Evolutionary conservation across 2,888 invertebrate species (phyloP), one percentile per base, ranked within the genome.

Genomic region (Dendrolimus pini): DNA sequence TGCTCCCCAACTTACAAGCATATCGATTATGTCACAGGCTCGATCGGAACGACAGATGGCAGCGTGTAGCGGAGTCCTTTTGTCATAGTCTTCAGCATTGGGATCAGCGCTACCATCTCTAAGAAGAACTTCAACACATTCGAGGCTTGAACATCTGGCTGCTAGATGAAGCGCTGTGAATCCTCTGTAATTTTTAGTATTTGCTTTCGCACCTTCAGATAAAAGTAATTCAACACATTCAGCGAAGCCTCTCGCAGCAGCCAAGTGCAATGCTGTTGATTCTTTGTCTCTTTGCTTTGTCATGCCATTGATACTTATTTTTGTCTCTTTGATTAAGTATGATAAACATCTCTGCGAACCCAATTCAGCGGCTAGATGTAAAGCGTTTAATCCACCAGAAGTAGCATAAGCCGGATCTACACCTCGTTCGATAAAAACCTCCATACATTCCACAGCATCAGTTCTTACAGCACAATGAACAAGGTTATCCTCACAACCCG

Each of bases 121-220:
- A 54, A 97, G 77, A 55, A 97, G 85, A 1, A 94, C 90, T 77
- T 96, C 96, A 0, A 96, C 95, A 71, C 96, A 95, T 74, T 97
- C 96, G 54, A 94, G 83, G 55, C 95, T 95, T 54, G 96, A 96
- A 55, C 95, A 94, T 62, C 95, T 92, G 0, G 96, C 94, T 0
- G 97, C 97, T 62, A 97, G 86, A 82, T 98, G 98, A n/a, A 98
- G 84, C 0, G 97, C 94, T 0, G 96, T 96, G 70, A 96, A 96
- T 42, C 95, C 95, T 67, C 96, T 93, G 71, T 94, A 94, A 77
- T 96, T 96, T 66, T 93, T 93, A 7, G 93, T 86, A 67, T 95
- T 94, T 1, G 95, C 93, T 78, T 96, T 95, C 0, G 97, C 97
- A 1, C 95, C 94, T 70, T 94, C 94, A 8, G 94, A 92, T 60